phyloP scores from a whole-genome alignment of 1,140 invertebrate species.

The Ooceraea biroi region DNA sequence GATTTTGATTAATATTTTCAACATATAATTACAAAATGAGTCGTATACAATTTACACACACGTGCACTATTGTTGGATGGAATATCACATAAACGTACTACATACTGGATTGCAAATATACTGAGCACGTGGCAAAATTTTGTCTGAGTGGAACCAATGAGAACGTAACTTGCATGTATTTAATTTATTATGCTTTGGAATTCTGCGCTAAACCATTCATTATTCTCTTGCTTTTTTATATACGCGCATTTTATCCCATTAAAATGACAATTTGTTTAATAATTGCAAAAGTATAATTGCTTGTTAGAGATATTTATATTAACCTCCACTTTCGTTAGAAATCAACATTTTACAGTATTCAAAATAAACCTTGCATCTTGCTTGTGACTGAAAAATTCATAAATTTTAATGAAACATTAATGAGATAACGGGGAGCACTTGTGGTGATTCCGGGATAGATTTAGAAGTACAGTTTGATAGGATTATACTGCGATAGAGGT shows the following conservation, averaged over 20 bases:
- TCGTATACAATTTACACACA: not conserved
- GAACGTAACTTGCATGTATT: not conserved
- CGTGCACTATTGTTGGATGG: not conserved
- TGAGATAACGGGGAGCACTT: conserved; percentile 76
- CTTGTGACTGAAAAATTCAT: conserved; percentile 57
- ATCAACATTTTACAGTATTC: not conserved
- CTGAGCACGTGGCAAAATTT: conserved; percentile 39
- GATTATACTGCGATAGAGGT: conserved; percentile 81
- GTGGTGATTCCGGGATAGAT: conserved; percentile 81
- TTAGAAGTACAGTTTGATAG: conserved; percentile 83
- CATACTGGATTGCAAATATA: not conserved
- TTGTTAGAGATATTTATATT: not conserved
- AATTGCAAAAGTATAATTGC: no score
- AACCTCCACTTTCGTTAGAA: not conserved
- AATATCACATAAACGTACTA: not conserved
- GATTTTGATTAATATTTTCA: no score
- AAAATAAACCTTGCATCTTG: not conserved
- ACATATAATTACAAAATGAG: not conserved
- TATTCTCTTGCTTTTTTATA: no score
- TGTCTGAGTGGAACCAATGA: conserved; percentile 46
- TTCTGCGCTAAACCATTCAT: no score
- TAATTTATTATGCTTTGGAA: no score
- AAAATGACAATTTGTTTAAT: no score
- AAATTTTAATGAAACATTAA: conserved; percentile 79
- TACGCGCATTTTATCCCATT: no score